Conservation (phyloP, 2,113 vertebrate species). For the Brienomyrus longianalis region DNA sequence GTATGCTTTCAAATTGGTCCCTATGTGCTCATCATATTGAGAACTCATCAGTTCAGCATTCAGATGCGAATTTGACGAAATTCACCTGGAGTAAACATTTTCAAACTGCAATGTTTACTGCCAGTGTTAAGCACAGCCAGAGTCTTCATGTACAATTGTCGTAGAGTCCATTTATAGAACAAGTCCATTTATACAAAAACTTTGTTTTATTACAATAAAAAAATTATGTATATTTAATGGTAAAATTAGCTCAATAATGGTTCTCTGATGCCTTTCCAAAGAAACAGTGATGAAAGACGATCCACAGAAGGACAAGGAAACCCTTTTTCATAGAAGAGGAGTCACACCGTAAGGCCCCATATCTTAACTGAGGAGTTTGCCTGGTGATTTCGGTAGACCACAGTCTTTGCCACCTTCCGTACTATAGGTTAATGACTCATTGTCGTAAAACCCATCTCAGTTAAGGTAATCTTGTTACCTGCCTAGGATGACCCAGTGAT, state of each 20-base stretch:
- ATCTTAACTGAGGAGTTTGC: neutral
- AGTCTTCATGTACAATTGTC: neutral
- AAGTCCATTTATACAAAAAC: neutral
- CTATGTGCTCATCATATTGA: neutral
- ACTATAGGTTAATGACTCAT: neutral
- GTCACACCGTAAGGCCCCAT: neutral
- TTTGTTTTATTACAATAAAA: too few species aligned
- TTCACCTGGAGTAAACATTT: neutral
- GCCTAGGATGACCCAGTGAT: neutral
- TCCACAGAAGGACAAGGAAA: neutral
- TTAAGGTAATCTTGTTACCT: constrained; percentile 10
- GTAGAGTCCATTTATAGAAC: neutral
- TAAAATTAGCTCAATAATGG: neutral
- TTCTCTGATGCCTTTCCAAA: neutral
- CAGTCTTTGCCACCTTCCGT: neutral
- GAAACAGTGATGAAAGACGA: neutral
- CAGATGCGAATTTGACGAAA: neutral
- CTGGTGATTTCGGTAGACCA: neutral
- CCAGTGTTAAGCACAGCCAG: neutral
- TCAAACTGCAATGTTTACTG: neutral
- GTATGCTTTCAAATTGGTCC: neutral
- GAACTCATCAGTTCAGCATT: neutral
- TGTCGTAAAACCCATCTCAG: neutral
- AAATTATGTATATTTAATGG: neutral
- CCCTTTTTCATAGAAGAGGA: neutral